Conservation (phyloP, 2,113 vertebrate genomes). For the Oreamnos americanus region DNA sequence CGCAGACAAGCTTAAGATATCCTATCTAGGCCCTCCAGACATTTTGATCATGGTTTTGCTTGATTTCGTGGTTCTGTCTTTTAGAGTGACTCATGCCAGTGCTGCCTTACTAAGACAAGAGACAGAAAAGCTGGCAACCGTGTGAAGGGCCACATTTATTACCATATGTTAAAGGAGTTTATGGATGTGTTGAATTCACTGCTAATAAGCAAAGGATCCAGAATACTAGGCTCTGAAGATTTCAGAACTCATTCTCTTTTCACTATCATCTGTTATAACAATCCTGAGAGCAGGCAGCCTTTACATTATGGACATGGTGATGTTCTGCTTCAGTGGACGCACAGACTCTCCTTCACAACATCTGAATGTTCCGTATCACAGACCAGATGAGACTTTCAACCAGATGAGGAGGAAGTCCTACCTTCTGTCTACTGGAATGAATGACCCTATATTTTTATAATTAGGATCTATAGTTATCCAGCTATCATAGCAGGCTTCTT, state of each 20-base stretch:
- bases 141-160: not conserved
- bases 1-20: not conserved
- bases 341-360: not conserved
- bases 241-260: not conserved
- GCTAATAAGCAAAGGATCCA: not conserved
- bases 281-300: not conserved
- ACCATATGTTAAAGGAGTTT: not conserved
- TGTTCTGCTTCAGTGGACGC: not conserved
- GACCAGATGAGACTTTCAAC: not conserved
- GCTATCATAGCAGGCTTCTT: not conserved
- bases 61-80: not conserved
- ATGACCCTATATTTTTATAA: not conserved
- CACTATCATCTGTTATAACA: not conserved
- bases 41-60: not conserved
- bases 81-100: not conserved
- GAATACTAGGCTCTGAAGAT: not conserved
- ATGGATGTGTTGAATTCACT: not conserved
- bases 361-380: not conserved
- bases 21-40: not conserved
- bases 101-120: not conserved
- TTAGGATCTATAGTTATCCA: not conserved
- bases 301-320: not conserved
- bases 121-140: not conserved
- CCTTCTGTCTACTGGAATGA: not conserved
- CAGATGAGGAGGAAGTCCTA: not conserved